A percentile compares a stretch with the other conserved stretches of the same genome.
Evolutionary conservation across 1,140 invertebrate genomes (phyloP).

Genomic region (Eufriesea mexicana): DNA sequence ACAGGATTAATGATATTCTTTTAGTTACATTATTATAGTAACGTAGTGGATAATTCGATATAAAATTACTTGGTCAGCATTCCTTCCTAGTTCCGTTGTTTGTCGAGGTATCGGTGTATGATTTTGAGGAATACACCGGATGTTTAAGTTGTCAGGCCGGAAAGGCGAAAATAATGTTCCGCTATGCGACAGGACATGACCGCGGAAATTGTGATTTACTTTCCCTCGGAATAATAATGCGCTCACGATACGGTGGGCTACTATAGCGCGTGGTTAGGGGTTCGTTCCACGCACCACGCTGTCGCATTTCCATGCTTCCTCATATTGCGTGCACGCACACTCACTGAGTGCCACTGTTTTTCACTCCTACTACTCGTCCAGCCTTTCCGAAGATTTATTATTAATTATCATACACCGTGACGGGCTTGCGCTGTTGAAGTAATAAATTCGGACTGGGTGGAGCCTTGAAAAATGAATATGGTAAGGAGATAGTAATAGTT

Average conservation of each 20-base stretch:
- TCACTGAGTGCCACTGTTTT: background rate
- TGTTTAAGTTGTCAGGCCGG: conserved; percentile 52
- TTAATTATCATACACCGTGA: background rate
- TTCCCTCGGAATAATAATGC: conserved; percentile 72
- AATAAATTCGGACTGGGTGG: background rate
- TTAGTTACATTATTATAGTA: too few species aligned
- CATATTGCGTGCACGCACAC: conserved; percentile 33
- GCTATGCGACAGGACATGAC: conserved; percentile 58
- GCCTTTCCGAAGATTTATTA: conserved; percentile 25
- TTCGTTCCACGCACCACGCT: conserved; percentile 26
- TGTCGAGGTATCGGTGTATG: background rate
- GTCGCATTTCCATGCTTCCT: conserved; percentile 58
- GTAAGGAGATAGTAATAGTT: too few species aligned
- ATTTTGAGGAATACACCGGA: conserved; percentile 37
- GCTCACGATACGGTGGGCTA: conserved; percentile 63
- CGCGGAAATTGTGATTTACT: conserved; percentile 75
- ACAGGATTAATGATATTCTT: too few species aligned
- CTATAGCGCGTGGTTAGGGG: conserved; percentile 48
- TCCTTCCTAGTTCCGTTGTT: too few species aligned
- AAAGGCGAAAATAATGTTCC: conserved; percentile 70
- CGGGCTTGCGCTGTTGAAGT: background rate
- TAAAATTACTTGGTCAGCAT: too few species aligned
- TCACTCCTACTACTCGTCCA: background rate
- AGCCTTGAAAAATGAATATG: background rate
- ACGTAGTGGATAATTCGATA: too few species aligned